Conservation (phyloP, 2,888 invertebrate species). For the Erannis defoliaria region DNA sequence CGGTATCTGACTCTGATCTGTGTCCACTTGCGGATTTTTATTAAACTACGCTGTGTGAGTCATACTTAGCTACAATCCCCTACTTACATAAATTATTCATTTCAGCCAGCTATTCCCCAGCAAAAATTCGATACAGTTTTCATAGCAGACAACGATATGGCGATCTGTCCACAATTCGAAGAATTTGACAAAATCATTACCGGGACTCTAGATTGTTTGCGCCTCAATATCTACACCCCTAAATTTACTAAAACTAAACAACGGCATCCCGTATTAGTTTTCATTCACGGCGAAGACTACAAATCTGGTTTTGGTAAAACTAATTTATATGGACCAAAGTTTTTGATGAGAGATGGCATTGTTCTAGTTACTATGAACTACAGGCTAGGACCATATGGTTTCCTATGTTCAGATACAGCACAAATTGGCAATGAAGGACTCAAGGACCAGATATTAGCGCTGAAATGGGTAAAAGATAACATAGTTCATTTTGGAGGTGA, state of each 20-base stretch:
- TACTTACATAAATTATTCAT: not conserved
- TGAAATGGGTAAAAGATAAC: slow-evolving; percentile 54
- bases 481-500: slow-evolving; percentile 57
- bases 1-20: too few species aligned
- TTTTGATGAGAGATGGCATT: slow-evolving; percentile 50
- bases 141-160: slow-evolving; percentile 47
- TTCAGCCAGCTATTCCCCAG: slow-evolving; percentile 36
- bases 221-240: slow-evolving; percentile 87
- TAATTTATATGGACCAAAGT: slow-evolving; percentile 51
- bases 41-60: too few species aligned
- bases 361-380: slow-evolving; percentile 55
- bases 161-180: slow-evolving; percentile 58
- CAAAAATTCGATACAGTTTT: slow-evolving; percentile 27
- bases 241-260: slow-evolving; percentile 29
- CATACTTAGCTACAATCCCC: too few species aligned
- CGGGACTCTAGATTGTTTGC: slow-evolving; percentile 84
- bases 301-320: slow-evolving; percentile 49
- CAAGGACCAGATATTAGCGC: slow-evolving; percentile 52
- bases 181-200: slow-evolving; percentile 56
- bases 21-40: too few species aligned
- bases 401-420: slow-evolving; percentile 56
- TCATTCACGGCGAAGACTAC: slow-evolving; percentile 59
- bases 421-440: slow-evolving; percentile 58
- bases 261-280: slow-evolving; percentile 56
- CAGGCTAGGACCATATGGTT: slow-evolving; percentile 60